Evolutionary conservation across 2,113 vertebrate genomes (phyloP).

Genomic region (Corvus moneduloides): DNA sequence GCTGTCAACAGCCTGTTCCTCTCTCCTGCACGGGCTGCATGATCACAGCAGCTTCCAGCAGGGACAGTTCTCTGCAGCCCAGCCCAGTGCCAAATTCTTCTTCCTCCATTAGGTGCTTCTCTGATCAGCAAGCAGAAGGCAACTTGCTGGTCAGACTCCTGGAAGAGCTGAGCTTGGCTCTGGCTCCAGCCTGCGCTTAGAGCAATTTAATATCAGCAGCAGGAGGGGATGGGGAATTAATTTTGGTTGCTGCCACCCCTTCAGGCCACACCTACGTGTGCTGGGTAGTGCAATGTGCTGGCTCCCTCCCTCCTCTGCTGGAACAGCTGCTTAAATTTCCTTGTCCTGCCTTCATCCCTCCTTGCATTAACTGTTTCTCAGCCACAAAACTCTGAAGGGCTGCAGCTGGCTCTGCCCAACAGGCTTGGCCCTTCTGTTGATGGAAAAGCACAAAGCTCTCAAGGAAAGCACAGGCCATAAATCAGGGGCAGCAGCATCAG

Average conservation of each 20-base stretch:
- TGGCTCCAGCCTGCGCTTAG: background rate
- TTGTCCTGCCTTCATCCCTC: background rate
- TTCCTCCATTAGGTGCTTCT: background rate
- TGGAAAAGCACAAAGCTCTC: background rate
- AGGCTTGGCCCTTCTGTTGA: background rate
- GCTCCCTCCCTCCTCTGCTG: background rate
- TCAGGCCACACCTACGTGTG: background rate
- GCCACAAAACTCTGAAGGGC: background rate
- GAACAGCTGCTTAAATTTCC: background rate
- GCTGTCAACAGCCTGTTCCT: background rate
- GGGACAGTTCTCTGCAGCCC: background rate
- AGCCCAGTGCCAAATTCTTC: background rate
- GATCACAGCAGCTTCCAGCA: background rate
- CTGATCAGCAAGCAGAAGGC: background rate
- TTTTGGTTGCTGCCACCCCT: background rate
- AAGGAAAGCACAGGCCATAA: background rate
- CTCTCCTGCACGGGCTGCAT: fast-evolving
- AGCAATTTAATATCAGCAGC: conserved; percentile 5
- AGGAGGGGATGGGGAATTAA: conserved; percentile 10
- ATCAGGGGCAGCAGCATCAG: background rate
- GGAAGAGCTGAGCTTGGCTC: background rate
- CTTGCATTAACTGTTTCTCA: background rate
- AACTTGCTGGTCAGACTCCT: background rate
- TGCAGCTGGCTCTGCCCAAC: background rate
- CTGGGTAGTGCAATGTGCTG: background rate